These are phyloP conservation scores for Propithecus deckenii DNA, from an alignment of 2,797 vertebrate genomes.

Conservation along the genomic window DNA sequence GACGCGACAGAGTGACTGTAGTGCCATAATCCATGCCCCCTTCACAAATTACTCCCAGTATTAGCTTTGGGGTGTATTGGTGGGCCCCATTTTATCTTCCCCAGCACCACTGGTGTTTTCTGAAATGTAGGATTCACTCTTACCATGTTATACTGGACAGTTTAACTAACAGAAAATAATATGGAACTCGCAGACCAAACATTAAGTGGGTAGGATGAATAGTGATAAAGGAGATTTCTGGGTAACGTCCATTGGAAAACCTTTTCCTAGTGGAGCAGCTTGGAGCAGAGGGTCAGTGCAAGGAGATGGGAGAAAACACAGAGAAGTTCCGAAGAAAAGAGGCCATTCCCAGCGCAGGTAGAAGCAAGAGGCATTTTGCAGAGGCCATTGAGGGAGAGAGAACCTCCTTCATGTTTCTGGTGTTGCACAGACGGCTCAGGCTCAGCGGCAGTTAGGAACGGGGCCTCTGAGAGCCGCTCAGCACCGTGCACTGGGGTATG, in stretches of 20 bases:
- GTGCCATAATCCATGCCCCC: neutral
- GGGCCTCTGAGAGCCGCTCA: neutral
- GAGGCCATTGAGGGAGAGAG: neutral
- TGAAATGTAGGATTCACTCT: neutral
- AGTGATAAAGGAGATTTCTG: neutral
- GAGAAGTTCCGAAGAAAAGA: neutral
- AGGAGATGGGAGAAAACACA: neutral
- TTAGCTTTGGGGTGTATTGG: neutral
- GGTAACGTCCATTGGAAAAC: neutral
- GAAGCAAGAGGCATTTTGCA: neutral
- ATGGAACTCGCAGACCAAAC: neutral
- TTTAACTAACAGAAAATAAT: neutral
- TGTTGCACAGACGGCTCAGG: neutral
- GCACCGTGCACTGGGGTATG: fast-evolving
- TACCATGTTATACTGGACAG: neutral
- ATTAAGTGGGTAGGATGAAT: neutral
- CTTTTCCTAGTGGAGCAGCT: neutral
- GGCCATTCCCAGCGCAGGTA: neutral
- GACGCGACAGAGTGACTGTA: neutral
- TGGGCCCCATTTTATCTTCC: neutral
- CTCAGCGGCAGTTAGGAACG: too few relatives aligned
- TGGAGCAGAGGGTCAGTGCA: neutral
- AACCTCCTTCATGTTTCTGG: neutral
- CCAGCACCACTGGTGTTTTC: neutral
- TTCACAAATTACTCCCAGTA: neutral